phyloP scores from a whole-genome alignment of 2,888 invertebrate genomes.

The Apotomis betuletana region DNA sequence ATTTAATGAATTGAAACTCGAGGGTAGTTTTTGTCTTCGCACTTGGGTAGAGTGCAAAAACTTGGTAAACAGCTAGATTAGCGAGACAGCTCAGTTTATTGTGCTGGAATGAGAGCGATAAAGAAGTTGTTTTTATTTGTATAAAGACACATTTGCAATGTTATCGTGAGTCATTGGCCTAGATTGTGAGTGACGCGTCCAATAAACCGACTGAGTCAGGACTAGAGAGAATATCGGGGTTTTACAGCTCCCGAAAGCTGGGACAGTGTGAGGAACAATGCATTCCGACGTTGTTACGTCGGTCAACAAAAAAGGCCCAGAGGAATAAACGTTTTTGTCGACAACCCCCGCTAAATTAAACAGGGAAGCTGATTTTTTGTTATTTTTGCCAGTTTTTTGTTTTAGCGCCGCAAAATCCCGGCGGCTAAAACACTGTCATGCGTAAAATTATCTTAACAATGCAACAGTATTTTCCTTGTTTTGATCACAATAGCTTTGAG shows the following conservation, averaged over 20 bases:
- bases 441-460: slow-evolving; percentile 42
- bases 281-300: slow-evolving; percentile 76
- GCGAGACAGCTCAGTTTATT: slow-evolving; percentile 26
- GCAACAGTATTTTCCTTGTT: slow-evolving; percentile 34
- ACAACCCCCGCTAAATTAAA: slow-evolving; percentile 80
- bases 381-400: slow-evolving; percentile 59
- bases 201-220: slow-evolving; percentile 65
- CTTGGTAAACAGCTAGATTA: slow-evolving; percentile 37
- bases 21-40: slow-evolving; percentile 32
- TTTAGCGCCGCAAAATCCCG: slow-evolving; percentile 63
- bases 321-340: slow-evolving; percentile 74
- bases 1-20: slow-evolving; percentile 33
- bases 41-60: slow-evolving; percentile 32
- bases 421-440: slow-evolving; percentile 39
- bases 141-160: slow-evolving; percentile 36
- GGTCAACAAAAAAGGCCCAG: slow-evolving; percentile 75
- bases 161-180: slow-evolving; percentile 58
- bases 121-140: slow-evolving; percentile 29
- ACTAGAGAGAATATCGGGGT: slow-evolving; percentile 62
- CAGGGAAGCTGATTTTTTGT: slow-evolving; percentile 76
- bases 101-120: slow-evolving; percentile 18
- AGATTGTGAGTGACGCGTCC: slow-evolving; percentile 57
- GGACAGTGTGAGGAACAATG: slow-evolving; percentile 76
- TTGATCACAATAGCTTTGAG: slow-evolving; percentile 33
- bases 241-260: slow-evolving; percentile 61